Conservation (phyloP, 2,888 invertebrate genomes). For the Odontocerum albicorne region DNA sequence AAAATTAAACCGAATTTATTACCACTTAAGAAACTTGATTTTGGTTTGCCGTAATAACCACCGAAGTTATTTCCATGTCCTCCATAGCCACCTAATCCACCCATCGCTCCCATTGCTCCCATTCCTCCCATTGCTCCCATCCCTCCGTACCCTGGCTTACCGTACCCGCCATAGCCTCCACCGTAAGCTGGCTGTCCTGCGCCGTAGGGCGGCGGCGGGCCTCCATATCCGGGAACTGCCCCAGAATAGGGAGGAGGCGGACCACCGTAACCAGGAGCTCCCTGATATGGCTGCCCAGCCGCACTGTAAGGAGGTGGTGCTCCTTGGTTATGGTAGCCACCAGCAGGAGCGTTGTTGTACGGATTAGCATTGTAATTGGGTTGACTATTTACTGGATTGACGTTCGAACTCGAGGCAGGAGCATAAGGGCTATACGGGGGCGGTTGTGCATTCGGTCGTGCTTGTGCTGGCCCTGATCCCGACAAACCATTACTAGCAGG, state of each 20-base stretch:
- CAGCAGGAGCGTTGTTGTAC: background rate
- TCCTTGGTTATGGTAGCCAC: slow-evolving; percentile 15
- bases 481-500: slow-evolving; percentile 12
- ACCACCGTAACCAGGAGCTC: slow-evolving; percentile 17
- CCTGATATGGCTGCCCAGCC: slow-evolving; percentile 2
- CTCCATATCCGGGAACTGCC: slow-evolving; percentile 40
- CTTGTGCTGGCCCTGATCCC: slow-evolving; percentile 4
- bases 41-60: slow-evolving; percentile 39
- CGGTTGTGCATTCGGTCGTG: slow-evolving; percentile 3
- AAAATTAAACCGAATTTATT: slow-evolving; percentile 47
- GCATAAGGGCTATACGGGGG: slow-evolving; percentile 13
- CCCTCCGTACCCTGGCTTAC: slow-evolving; percentile 42
- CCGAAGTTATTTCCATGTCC: slow-evolving; percentile 54
- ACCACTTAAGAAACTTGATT: slow-evolving; percentile 31
- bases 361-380: slow-evolving; percentile 13
- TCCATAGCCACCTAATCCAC: slow-evolving; percentile 45
- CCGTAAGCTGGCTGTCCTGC: slow-evolving; percentile 15
- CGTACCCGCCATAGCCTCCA: slow-evolving; percentile 39
- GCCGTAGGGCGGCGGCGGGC: slow-evolving; percentile 17
- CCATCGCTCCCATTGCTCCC: slow-evolving; percentile 43
- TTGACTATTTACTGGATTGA: slow-evolving; percentile 9
- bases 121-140: slow-evolving; percentile 45
- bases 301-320: slow-evolving; percentile 19
- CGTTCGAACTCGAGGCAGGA: slow-evolving; percentile 1
- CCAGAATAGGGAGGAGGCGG: slow-evolving; percentile 19